Conservation (phyloP, 2,888 invertebrate species). For the Neuroscelio doddi region DNA sequence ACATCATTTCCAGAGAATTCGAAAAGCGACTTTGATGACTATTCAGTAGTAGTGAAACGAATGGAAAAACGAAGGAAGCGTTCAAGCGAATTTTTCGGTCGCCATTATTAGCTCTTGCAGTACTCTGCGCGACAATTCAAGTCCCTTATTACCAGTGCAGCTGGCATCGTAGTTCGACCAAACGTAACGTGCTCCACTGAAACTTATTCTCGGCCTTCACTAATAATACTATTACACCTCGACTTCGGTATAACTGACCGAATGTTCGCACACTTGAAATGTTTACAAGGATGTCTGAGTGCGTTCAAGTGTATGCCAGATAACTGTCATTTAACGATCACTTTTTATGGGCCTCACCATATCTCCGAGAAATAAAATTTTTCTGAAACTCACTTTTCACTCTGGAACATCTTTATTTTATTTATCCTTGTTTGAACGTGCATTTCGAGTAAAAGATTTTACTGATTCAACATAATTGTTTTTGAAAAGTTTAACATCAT, state of each 20-base stretch:
- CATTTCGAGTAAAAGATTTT: too few relatives aligned
- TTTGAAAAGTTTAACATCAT: too few relatives aligned
- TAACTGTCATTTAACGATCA: not conserved
- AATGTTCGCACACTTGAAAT: slow-evolving; percentile 14
- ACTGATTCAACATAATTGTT: too few relatives aligned
- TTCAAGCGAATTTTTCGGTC: slow-evolving; percentile 12
- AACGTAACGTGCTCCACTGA: slow-evolving; percentile 10
- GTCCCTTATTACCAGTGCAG: slow-evolving; percentile 23
- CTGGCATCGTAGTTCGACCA: slow-evolving; percentile 16
- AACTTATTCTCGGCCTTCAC: slow-evolving; percentile 14
- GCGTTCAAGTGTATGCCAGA: slow-evolving; percentile 6
- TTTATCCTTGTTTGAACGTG: too few relatives aligned
- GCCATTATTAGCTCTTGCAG: slow-evolving; percentile 33
- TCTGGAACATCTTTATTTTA: too few relatives aligned
- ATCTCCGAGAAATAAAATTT: too few relatives aligned
- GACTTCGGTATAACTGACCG: slow-evolving; percentile 22
- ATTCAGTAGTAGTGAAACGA: not conserved
- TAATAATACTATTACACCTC: slow-evolving; percentile 1
- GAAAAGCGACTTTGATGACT: slow-evolving; percentile 3
- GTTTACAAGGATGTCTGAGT: slow-evolving; percentile 22
- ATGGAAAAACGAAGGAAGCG: slow-evolving; percentile 5
- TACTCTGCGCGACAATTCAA: slow-evolving; percentile 12
- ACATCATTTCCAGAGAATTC: slow-evolving; percentile 9
- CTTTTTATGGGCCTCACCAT: not conserved
- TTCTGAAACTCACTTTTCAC: too few relatives aligned